Evolutionary conservation across 2,888 invertebrate species (phyloP).

Genomic region (Zootermopsis nevadensis): DNA sequence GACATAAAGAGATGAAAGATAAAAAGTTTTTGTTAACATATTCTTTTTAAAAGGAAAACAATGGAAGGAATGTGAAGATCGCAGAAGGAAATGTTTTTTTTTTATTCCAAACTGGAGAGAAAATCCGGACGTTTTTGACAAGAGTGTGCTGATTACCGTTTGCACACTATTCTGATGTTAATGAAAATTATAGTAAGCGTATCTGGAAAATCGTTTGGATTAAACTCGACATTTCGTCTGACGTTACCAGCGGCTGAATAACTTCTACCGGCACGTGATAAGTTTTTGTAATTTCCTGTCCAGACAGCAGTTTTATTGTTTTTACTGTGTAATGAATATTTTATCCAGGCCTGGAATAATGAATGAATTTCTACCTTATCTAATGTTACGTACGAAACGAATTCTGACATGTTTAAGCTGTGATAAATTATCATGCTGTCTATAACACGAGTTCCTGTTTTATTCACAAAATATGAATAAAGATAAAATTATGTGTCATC

Average conservation of each 20-base stretch:
- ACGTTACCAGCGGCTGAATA: background rate
- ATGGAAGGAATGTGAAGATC: background rate
- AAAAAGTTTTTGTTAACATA: background rate
- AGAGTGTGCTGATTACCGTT: background rate
- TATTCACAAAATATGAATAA: background rate
- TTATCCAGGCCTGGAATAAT: background rate
- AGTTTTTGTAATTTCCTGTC: background rate
- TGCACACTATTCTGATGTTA: background rate
- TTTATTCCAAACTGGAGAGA: background rate
- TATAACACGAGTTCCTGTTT: background rate
- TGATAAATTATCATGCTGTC: background rate
- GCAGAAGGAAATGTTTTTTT: background rate
- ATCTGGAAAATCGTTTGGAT: background rate
- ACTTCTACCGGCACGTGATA: background rate
- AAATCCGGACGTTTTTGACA: background rate
- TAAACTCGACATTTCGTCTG: background rate
- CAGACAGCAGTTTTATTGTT: background rate
- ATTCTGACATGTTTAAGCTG: background rate
- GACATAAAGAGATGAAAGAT: too few relatives aligned
- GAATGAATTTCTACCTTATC: background rate
- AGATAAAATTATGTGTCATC: background rate
- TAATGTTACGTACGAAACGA: background rate
- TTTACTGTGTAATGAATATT: slow-evolving; percentile 13
- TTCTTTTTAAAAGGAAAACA: background rate
- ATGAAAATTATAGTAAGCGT: background rate